Percentiles rank a stretch among this genome's conserved stretches.
Evolutionary conservation across 2,797 vertebrate genomes (phyloP).

Genomic region (Enteromius unitaeniatus): DNA sequence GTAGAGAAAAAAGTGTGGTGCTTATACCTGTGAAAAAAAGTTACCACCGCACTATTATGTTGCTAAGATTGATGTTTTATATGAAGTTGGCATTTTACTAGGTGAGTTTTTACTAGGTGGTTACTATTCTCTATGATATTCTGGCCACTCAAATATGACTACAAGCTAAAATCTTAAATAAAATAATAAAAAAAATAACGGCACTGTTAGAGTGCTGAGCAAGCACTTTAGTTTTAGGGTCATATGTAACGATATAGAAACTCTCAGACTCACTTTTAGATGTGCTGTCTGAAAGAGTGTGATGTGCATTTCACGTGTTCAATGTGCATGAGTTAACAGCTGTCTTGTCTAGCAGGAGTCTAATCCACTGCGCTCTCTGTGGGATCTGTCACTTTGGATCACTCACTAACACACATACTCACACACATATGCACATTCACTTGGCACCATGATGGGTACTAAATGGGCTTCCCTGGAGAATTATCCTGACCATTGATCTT

Average conservation of each 20-base stretch:
- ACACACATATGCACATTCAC: conserved; percentile 19
- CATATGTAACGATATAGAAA: not conserved
- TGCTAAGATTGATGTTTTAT: not conserved
- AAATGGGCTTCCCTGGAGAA: not conserved
- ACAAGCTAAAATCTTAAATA: not conserved
- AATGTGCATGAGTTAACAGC: conserved; percentile 29
- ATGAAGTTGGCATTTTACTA: not conserved
- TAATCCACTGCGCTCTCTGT: conserved; percentile 47
- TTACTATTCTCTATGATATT: not conserved
- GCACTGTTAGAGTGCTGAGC: not conserved
- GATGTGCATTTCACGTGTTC: conserved; percentile 24
- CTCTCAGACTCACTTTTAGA: not conserved
- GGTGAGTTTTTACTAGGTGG: not conserved
- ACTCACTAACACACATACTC: conserved; percentile 16
- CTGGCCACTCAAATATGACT: not conserved
- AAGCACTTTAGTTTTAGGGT: not conserved
- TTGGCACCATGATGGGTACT: conserved; percentile 29
- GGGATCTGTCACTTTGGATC: conserved; percentile 39
- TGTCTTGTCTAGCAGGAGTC: conserved; percentile 15
- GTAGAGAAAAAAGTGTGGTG: not conserved
- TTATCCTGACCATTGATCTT: conserved; percentile 15
- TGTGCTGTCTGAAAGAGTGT: conserved; percentile 13
- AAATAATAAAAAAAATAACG: not conserved
- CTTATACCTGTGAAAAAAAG: not conserved
- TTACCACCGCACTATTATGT: not conserved